Evolutionary conservation across 1,140 invertebrate genomes (phyloP).

Genomic region (Acromyrmex charruanus): DNA sequence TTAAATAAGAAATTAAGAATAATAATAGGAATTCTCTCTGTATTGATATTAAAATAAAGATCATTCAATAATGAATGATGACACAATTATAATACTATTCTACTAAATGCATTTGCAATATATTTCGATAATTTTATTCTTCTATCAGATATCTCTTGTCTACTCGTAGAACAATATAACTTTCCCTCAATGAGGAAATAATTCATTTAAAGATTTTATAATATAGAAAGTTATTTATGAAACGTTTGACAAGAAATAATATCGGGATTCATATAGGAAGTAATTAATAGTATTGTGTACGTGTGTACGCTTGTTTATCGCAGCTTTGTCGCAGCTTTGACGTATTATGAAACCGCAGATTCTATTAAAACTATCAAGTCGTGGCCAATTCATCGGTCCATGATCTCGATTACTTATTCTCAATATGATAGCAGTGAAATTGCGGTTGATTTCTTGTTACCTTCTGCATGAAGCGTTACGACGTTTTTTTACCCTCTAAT

Average conservation of each 20-base stretch:
- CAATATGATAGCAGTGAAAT: constrained; percentile 4
- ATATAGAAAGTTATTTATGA: background rate
- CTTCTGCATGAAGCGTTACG: constrained; percentile 10
- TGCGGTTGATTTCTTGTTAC: constrained; percentile 65
- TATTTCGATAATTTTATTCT: constrained; percentile 14
- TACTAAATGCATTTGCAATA: background rate
- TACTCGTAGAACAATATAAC: background rate
- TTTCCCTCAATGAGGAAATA: constrained; percentile 11
- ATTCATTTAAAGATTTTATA: constrained; percentile 26
- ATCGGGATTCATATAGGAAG: constrained; percentile 21
- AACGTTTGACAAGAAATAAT: constrained; percentile 16
- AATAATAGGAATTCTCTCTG: background rate
- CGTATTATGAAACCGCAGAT: constrained; percentile 16
- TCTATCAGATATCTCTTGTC: background rate
- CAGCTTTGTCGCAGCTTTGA: background rate
- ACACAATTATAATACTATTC: background rate
- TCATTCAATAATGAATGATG: background rate
- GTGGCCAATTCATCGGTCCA: constrained; percentile 24
- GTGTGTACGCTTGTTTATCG: background rate
- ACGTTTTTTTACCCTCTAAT: constrained; percentile 18
- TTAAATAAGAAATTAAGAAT: background rate
- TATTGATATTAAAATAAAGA: background rate
- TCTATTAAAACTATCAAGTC: constrained; percentile 40
- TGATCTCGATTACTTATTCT: constrained; percentile 53
- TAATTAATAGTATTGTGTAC: constrained; percentile 15